Base-by-base conservation (phyloP, 2,113 vertebrate species). In the Tringa solitaria region DNA sequence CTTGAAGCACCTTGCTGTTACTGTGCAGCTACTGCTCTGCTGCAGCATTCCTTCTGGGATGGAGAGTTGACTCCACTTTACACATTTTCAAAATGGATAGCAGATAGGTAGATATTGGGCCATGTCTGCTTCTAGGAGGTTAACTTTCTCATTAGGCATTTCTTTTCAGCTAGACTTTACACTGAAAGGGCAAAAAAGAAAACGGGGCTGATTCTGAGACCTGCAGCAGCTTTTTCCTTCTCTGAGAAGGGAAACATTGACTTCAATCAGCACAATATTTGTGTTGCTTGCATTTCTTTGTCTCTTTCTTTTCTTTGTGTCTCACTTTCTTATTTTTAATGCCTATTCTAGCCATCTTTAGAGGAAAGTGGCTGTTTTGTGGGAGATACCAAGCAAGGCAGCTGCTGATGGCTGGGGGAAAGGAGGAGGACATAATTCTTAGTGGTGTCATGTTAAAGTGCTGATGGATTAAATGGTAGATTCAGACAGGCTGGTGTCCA, bases 401-500 rank as follows among this genome's bases (percentile, higher is more conserved):
- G 59, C 35, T 94, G 33, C 28, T 91, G 23, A 9, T 50, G 32
- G 35, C 27, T 68, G 32, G 30, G 56, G 18, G 32, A 22, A 90
- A 72, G 11, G 30, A 86, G 67, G 63, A 79, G 26, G 22, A 60
- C 1, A 3, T 72, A 79, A 46, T 11, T 45, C 87, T n/a, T 48
- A 26, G 26, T 14, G 53, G n/a, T 83, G 59, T 77, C 84, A 90
- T 12, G 93, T 83, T 88, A 43, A 93, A 76, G 39, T 83, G 39
- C 53, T 91, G 87, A 89, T 75, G 79, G 82, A 93, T 94, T 73
- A 26, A 23, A 48, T 87, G 69, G 39, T 67, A 95, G 53, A 95
- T 83, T 77, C 63, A 78, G 76, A 83, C 72, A 84, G 57, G 22
- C 24, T 70, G 59, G 51, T 88, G 59, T 61, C 61, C 60, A 28